phyloP scores from a whole-genome alignment of 2,888 invertebrate species.

The Cerastis rubricosa region DNA sequence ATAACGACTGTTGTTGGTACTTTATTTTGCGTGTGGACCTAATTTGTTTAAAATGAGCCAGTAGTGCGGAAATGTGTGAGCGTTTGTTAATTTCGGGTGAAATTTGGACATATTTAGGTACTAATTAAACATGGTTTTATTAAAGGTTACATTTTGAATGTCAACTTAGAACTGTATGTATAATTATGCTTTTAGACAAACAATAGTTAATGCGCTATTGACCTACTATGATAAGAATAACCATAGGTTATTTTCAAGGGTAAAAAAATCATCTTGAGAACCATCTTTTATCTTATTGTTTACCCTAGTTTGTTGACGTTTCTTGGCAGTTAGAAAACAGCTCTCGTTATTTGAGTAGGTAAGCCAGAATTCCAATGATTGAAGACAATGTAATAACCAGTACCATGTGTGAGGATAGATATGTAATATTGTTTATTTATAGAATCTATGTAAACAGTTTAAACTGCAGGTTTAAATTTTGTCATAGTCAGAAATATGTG shows the following conservation, averaged over 20 bases:
- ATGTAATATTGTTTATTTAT: not conserved
- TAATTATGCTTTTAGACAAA: constrained; percentile 26
- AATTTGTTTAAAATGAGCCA: constrained; percentile 40
- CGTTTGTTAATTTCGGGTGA: constrained; percentile 13
- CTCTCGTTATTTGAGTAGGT: not conserved
- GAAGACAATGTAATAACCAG: not conserved
- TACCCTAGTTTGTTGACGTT: not conserved
- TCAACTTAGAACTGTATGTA: constrained; percentile 2
- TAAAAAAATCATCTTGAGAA: not conserved
- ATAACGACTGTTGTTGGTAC: constrained; percentile 43
- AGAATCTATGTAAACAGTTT: not conserved
- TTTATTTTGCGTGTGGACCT: constrained; percentile 28
- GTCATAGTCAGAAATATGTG: not conserved
- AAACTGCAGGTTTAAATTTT: not conserved
- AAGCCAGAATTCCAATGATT: not conserved
- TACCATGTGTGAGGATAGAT: not conserved
- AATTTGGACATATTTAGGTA: not conserved
- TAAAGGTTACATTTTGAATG: constrained; percentile 20
- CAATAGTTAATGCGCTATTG: constrained; percentile 37
- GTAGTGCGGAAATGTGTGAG: constrained; percentile 10
- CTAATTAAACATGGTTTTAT: not conserved
- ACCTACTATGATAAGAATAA: constrained; percentile 43
- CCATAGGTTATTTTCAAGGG: constrained; percentile 34
- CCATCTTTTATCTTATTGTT: not conserved
- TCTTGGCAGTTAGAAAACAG: not conserved